Conservation (phyloP, 2,797 vertebrate species). For the Gallinago nigripennis region DNA sequence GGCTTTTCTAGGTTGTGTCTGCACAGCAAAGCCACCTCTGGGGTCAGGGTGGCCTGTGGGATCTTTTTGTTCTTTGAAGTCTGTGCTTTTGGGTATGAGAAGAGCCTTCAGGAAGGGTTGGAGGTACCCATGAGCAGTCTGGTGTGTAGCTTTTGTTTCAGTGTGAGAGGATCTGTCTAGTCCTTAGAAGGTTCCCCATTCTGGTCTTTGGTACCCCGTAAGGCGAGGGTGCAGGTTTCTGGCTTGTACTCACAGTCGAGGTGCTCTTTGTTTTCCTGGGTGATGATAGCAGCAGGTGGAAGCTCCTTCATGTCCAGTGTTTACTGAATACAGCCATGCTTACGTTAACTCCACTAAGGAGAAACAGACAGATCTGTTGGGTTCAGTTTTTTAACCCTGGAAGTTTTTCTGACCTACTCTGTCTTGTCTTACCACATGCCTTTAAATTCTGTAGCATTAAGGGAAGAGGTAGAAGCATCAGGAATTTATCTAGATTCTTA, state of each 20-base stretch:
- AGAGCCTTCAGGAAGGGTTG: not conserved
- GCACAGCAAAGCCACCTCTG: not conserved
- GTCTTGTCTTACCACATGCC: not conserved
- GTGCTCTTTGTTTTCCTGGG: not conserved
- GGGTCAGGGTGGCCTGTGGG: not conserved
- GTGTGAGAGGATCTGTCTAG: not conserved
- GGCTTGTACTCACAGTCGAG: not conserved
- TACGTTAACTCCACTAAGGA: not conserved
- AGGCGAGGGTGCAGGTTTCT: not conserved
- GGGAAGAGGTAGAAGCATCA: not conserved
- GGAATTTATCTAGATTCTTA: not conserved
- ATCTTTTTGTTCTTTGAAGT: not conserved
- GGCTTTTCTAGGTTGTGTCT: not conserved
- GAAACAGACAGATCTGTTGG: not conserved
- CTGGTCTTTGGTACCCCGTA: not conserved
- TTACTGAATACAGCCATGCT: not conserved
- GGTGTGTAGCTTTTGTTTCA: rapidly evolving
- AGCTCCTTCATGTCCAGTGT: not conserved
- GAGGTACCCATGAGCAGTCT: not conserved
- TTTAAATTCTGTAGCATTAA: not conserved
- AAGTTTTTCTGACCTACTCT: not conserved
- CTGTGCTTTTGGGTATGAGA: not conserved
- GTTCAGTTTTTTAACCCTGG: not conserved
- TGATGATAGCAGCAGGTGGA: not conserved
- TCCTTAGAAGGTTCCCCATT: not conserved